Evolutionary conservation across 2,888 invertebrate genomes (phyloP), one percentile per base, ranked within the genome.

Genomic region (Bhutanitis thaidina): DNA sequence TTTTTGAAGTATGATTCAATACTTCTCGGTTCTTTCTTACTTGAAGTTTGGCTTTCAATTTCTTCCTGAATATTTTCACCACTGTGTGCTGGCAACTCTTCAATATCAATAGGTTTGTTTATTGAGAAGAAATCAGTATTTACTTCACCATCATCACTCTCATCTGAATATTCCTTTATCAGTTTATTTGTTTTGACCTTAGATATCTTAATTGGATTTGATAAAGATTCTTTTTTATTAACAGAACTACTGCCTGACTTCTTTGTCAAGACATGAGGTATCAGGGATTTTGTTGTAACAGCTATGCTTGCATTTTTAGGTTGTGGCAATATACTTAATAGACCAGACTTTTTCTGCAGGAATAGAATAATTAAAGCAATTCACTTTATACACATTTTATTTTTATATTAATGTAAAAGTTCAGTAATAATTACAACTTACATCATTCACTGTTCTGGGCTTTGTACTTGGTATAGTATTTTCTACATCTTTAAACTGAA

Each of bases 261-360:
- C 66, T 86, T 77, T 60, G 85, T 86, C 0, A 90, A 71, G 14
- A 91, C 69, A 61, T 90, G 74, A 43, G 91, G 91, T 55, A 91
- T 77, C 55, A 87, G 71, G 34, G 82, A 80, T 57, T 78, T 84
- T 39, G 76, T 68, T 53, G 74, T 77, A 47, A 80, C 58, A 14
- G 43, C 53, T 30, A 60, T 71, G 3, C 75, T 66, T 38, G 71
- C 76, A 65, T 87, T 84, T 77, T 90, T 93, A 10, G 95, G 95
- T 60, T 92, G 91, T 7, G 95, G 95, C 36, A 96, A 74, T 37
- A 95, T 80, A 50, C 92, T 91, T 39, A 95, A 90, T 8, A 96
- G 77, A 7, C 94, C 92, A 12, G 92, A 92, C 56, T 91, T 91
- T 83, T 91, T 92, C 93, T 93, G 71, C 54, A 74, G 76, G 37